These are phyloP conservation scores for Pelvicachromis taeniatus DNA, from an alignment of 2,113 vertebrate species.

Conservation along the genomic window DNA sequence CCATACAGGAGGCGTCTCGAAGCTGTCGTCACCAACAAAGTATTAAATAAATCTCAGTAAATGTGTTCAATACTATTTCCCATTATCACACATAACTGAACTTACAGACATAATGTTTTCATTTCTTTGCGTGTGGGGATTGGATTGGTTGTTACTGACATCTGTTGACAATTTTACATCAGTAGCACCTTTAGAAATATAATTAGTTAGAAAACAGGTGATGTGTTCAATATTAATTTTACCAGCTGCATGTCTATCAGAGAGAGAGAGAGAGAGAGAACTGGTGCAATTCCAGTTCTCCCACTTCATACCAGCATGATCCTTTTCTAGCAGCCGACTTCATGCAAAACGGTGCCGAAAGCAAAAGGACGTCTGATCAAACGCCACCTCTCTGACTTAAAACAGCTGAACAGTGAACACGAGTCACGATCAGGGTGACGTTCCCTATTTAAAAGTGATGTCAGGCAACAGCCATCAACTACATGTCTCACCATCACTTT, in stretches of 20 bases:
- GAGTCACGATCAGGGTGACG: background rate
- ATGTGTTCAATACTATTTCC: no score
- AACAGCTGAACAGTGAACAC: background rate
- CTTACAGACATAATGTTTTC: background rate
- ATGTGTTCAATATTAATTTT: fast-evolving
- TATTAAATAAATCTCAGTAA: no score
- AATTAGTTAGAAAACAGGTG: background rate
- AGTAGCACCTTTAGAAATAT: background rate
- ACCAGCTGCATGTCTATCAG: background rate
- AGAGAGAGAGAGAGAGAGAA: background rate
- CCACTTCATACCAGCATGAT: background rate
- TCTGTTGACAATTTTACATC: background rate
- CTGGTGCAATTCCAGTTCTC: fast-evolving
- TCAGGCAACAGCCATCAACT: background rate
- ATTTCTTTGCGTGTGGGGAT: background rate
- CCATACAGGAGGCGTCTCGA: no score
- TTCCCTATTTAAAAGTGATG: background rate
- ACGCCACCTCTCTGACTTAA: no score
- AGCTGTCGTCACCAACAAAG: background rate
- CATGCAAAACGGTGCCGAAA: background rate
- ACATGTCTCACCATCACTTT: background rate
- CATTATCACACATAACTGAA: no score
- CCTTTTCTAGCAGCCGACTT: no score
- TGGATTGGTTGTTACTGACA: background rate
- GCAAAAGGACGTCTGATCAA: background rate